Evolutionary conservation across 2,888 invertebrate species (phyloP), one percentile per base, ranked within the genome.

Genomic region (Athripsodes cinereus): DNA sequence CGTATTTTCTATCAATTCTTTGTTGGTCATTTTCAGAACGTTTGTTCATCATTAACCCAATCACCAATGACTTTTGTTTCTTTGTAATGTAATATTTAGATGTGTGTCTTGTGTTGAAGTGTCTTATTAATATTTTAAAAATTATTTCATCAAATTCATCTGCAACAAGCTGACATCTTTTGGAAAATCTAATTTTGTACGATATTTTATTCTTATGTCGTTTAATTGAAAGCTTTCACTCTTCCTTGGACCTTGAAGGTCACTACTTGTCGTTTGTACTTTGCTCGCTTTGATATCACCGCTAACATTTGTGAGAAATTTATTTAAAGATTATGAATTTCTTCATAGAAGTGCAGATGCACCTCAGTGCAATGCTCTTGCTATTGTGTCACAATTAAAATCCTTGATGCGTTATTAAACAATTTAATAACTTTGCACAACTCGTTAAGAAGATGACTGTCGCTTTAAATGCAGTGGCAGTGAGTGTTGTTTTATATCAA

Each of bases 261-360:
- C 21, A 19, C n/a, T n/a, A n/a, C 5, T 26, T 50, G 16, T 50
- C 26, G 11, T 50, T 26, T 50, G 16, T 50, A 19, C 19, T 52
- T 52, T 19, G 52, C 35, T 52, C 35, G 34, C 21, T 40, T 52
- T 34, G 18, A 40, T 35, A 34, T 18, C n/a, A 19, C 21, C 35
- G 34, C 52, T 20, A 40, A 52, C 52, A 52, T 52, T 40, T n/a
- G 55, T 26, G 21, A 5, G 47, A 11, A 19, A 22, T 53, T 22
- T 26, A 6, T 2, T 50, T 48, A 48, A 48, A n/a, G n/a, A n/a
- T n/a, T n/a, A n/a, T n/a, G n/a, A n/a, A n/a, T n/a, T n/a, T n/a
- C n/a, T n/a, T n/a, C n/a, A n/a, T n/a, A n/a, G n/a, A n/a, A n/a
- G n/a, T n/a, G 40, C 40, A 40, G 8, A 40, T 10, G 26, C 10